Conservation (phyloP, 2,888 invertebrate genomes). For the Protula sp. region DNA sequence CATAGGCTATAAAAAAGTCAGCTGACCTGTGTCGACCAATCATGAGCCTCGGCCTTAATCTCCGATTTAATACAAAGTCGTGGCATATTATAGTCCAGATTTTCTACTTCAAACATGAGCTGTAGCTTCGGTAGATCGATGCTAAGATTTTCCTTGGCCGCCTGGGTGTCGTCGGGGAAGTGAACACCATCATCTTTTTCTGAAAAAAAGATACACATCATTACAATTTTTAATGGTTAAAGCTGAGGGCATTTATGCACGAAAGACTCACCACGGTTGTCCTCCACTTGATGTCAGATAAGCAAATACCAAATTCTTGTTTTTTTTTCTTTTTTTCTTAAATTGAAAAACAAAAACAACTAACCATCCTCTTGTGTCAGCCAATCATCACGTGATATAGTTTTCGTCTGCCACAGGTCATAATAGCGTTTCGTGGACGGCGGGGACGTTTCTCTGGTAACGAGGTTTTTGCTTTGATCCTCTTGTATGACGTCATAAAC, state of each 20-base stretch:
- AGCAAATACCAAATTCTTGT: too few species aligned
- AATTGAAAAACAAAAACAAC: too few species aligned
- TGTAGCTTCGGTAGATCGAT: constrained; percentile 61
- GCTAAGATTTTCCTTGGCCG: constrained; percentile 58
- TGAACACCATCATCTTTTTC: too few species aligned
- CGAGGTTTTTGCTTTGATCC: background rate
- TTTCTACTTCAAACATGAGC: constrained; percentile 64
- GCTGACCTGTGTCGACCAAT: constrained; percentile 65
- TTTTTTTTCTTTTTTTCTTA: too few species aligned
- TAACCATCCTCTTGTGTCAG: constrained; percentile 16
- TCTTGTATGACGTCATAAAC: constrained; percentile 29
- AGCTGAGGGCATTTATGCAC: too few species aligned
- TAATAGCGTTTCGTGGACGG: background rate
- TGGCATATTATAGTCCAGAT: constrained; percentile 55
- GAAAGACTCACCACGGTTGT: too few species aligned
- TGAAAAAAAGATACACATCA: too few species aligned
- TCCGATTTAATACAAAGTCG: constrained; percentile 60
- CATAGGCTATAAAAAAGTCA: too few species aligned
- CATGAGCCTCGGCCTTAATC: constrained; percentile 61
- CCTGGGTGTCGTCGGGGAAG: too few species aligned
- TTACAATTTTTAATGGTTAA: too few species aligned
- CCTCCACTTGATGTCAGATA: too few species aligned
- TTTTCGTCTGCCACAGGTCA: constrained; percentile 32
- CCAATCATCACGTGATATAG: constrained; percentile 34
- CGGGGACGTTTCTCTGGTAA: background rate